Base-by-base conservation (phyloP, 2,797 vertebrate genomes). In the Poecilia picta region DNA sequence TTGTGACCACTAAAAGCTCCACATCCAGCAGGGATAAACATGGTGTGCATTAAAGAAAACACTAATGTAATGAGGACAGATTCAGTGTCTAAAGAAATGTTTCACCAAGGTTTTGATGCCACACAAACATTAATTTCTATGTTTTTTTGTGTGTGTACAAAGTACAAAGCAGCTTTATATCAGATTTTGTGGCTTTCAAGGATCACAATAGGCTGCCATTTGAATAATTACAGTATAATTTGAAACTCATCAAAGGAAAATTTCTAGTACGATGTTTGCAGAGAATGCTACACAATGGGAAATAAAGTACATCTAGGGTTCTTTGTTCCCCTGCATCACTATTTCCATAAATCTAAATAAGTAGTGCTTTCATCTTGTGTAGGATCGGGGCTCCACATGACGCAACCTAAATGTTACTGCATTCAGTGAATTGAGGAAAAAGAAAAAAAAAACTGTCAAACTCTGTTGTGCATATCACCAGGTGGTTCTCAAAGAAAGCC, bases 11-110 rank as follows among this genome's bases (percentile, higher is more conserved):
- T 82, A 68, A 85, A 68, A 83, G 84, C 64, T 53, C 80, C 73
- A 82, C 83, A 81, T 89, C 46, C 25, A 62, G 75, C 39, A 80
- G 36, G 84, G 87, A 91, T 91, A 88, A 87, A 88, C 81, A 85
- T 53, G 80, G 88, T 23, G 88, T 85, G 83, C n/a, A 75, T 62
- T 82, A 75, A 71, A 77, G 79, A 87, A 81, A 88, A 84, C 74
- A 78, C 70, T 57, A 45, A 83, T 76, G 59, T 83, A 90, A 90
- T 72, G 11, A 45, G 72, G 75, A 83, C 36, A 80, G 28, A 43
- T 74, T 84, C 73, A 66, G 64, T 6, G 36, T 33, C n/a, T 45
- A 25, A 47, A 83, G 43, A 78, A 53, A 62, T 1, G 43, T 47
- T 28, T 39, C 53, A 46, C 5, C 13, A 31, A 47, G 75, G 75